Conservation (phyloP, 2,113 vertebrate species). For the Phyllostomus hastatus region DNA sequence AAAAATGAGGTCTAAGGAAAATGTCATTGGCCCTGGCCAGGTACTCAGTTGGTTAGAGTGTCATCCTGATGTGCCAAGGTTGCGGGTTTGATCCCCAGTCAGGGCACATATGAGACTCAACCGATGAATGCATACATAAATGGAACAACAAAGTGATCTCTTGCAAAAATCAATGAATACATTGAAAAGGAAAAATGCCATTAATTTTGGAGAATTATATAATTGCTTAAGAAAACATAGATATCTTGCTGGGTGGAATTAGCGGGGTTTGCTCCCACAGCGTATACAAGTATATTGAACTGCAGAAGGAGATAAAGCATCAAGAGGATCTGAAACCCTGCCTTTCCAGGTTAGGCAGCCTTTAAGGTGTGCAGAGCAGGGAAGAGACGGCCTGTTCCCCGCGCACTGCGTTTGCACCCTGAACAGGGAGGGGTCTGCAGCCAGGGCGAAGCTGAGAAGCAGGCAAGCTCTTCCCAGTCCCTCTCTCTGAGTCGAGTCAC, state of each 20-base stretch:
- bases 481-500: background rate
- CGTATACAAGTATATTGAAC: background rate
- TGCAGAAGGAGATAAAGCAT: background rate
- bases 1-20: slow-evolving; percentile 22
- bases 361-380: background rate
- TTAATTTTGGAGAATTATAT: slow-evolving; percentile 16
- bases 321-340: background rate
- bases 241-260: slow-evolving; percentile 11
- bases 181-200: slow-evolving; percentile 5
- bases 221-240: slow-evolving; percentile 30
- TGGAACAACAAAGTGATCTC: too few relatives aligned
- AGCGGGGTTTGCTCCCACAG: background rate
- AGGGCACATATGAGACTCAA: too few relatives aligned
- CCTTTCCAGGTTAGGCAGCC: background rate
- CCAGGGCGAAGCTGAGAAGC: background rate
- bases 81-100: too few relatives aligned
- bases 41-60: too few relatives aligned
- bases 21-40: background rate
- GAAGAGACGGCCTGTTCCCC: background rate
- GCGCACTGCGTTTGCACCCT: background rate
- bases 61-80: too few relatives aligned
- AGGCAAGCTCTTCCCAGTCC: background rate
- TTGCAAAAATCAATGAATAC: too few relatives aligned
- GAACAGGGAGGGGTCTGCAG: background rate
- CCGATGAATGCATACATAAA: too few relatives aligned